These are phyloP conservation scores for Melanotus villosus DNA, from an alignment of 2,888 invertebrate genomes.

Conservation along the genomic window DNA sequence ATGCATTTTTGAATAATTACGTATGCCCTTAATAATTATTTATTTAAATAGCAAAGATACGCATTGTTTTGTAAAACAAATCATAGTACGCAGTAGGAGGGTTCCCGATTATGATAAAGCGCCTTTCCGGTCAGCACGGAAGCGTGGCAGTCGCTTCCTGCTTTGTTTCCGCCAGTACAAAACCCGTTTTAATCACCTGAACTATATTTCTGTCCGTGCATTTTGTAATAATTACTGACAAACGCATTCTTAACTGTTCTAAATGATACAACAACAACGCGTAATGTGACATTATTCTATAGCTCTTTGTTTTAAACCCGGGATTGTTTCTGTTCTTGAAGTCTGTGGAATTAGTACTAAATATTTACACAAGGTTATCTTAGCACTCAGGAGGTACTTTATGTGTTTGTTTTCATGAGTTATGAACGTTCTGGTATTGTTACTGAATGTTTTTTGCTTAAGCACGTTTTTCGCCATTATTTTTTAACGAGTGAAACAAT, in stretches of 20 bases:
- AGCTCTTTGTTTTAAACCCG: background rate
- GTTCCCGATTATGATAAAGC: conserved; percentile 50
- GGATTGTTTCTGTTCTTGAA: conserved; percentile 7
- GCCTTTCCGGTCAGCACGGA: conserved; percentile 48
- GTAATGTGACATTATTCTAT: conserved; percentile 12
- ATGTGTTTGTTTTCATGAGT: conserved; percentile 22
- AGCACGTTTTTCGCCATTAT: conserved; percentile 39
- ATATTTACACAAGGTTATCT: conserved; percentile 32
- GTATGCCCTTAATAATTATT: conserved; percentile 16
- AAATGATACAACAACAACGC: background rate
- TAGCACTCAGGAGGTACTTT: conserved; percentile 24
- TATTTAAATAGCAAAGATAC: conserved; percentile 18
- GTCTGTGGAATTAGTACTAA: background rate
- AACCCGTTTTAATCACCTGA: conserved; percentile 44
- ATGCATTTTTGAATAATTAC: conserved; percentile 6
- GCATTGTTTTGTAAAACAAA: conserved; percentile 34
- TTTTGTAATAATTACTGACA: conserved; percentile 16
- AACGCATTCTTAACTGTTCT: conserved; percentile 15
- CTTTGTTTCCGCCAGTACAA: conserved; percentile 47
- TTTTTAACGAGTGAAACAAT: conserved; percentile 33
- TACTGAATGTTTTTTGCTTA: conserved; percentile 35
- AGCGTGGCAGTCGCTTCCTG: conserved; percentile 50
- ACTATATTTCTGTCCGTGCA: conserved; percentile 20
- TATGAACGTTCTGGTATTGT: conserved; percentile 35
- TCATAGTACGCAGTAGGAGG: conserved; percentile 46